phyloP scores from a whole-genome alignment of 2,888 invertebrate species.

The Cheilosia pagana region DNA sequence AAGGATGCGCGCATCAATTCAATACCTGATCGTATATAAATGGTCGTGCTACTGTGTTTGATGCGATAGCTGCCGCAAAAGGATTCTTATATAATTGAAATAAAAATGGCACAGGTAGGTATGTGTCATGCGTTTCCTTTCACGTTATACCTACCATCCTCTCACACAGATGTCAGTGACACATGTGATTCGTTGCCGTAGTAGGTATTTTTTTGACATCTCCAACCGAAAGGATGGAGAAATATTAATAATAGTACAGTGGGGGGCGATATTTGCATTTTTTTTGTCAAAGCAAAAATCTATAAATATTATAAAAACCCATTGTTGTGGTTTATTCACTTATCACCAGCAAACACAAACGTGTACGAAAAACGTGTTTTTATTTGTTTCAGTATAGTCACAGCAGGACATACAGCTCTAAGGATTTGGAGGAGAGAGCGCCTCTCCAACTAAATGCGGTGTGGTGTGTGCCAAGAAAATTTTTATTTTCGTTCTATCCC shows the following conservation, averaged over 20 bases:
- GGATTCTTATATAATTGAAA: conserved; percentile 65
- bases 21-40: conserved; percentile 57
- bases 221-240: not conserved
- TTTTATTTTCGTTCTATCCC: conserved; percentile 64
- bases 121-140: conserved; percentile 66
- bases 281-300: conserved; percentile 57
- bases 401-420: conserved; percentile 59
- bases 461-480: conserved; percentile 66
- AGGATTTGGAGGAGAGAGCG: conserved; percentile 31
- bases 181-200: conserved; percentile 62
- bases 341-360: conserved; percentile 47
- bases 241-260: conserved; percentile 48
- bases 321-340: conserved; percentile 67
- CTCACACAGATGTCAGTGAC: conserved; percentile 69
- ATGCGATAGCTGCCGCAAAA: conserved; percentile 59
- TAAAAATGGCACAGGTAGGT: conserved; percentile 70
- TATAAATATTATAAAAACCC: conserved; percentile 59
- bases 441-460: conserved; percentile 2
- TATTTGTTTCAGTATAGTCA: conserved; percentile 46
- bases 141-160: conserved; percentile 30
- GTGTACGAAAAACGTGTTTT: conserved; percentile 9
- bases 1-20: conserved; percentile 70
- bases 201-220: conserved; percentile 2
- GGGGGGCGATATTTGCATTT: conserved; percentile 55
- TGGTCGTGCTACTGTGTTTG: conserved; percentile 52